Conservation (phyloP, 2,113 vertebrate genomes). For the Cyanistes caeruleus region DNA sequence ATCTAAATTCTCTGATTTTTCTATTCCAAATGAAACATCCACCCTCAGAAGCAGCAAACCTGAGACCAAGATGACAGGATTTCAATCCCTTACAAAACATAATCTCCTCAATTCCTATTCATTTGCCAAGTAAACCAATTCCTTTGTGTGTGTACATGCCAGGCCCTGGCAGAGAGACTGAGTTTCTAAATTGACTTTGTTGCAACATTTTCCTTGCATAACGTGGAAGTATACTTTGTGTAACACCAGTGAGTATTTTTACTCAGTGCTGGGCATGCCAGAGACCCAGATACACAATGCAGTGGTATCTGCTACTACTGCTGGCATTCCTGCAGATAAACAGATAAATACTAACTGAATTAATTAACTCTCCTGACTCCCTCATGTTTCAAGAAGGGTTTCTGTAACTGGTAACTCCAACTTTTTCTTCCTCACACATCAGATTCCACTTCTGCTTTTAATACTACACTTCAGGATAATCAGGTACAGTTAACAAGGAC, state of each 20-base stretch:
- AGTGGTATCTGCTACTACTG: background rate
- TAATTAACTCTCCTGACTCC: background rate
- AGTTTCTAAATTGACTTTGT: slow-evolving; percentile 41
- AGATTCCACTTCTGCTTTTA: background rate
- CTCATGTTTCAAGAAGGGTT: background rate
- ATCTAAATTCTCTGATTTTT: background rate
- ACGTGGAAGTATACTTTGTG: background rate
- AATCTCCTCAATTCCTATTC: slow-evolving; percentile 1
- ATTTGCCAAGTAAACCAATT: slow-evolving; percentile 33
- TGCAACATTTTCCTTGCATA: background rate
- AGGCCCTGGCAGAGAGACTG: background rate
- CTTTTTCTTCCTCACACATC: background rate
- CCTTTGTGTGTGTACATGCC: slow-evolving; percentile 4
- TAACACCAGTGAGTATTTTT: background rate
- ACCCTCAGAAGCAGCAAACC: background rate
- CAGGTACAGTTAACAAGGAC: rapidly evolving
- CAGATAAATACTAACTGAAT: background rate
- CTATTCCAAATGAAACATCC: background rate
- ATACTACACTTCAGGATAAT: background rate
- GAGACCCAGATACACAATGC: background rate
- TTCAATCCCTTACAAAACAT: slow-evolving; percentile 27
- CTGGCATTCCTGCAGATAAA: background rate
- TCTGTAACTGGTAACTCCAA: background rate
- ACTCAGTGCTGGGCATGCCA: background rate
- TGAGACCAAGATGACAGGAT: background rate